phyloP scores from a whole-genome alignment of 2,888 invertebrate species.

The Neoaliturus tenellus region DNA sequence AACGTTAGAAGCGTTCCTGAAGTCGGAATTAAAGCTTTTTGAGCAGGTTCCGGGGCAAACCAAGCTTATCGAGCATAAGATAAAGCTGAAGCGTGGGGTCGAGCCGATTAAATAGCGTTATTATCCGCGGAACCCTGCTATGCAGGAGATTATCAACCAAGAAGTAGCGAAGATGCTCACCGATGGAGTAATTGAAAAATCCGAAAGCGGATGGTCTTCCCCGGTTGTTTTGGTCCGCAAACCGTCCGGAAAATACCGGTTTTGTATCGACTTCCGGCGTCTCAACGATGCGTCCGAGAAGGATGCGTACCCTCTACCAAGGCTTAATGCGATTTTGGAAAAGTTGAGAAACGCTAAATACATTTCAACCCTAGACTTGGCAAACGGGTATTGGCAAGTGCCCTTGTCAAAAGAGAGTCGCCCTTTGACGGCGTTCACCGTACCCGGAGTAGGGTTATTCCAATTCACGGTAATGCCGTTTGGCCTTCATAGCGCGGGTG shows the following conservation, averaged over 20 bases:
- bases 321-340: constrained; percentile 59
- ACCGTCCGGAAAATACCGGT: constrained; percentile 60
- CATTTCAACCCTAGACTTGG: constrained; percentile 61
- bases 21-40: not conserved
- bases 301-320: constrained; percentile 62
- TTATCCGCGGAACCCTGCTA: constrained; percentile 52
- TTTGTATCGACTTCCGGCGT: constrained; percentile 59
- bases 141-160: constrained; percentile 57
- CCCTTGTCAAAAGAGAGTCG: constrained; percentile 48
- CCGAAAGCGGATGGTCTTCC: too few relatives aligned
- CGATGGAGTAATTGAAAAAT: constrained; percentile 64
- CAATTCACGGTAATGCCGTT: constrained; percentile 66
- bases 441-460: constrained; percentile 59
- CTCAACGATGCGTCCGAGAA: constrained; percentile 60
- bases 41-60: not conserved
- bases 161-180: constrained; percentile 65
- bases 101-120: constrained; percentile 7
- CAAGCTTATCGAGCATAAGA: not conserved
- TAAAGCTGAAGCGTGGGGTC: not conserved
- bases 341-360: constrained; percentile 61
- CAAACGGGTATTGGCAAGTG: constrained; percentile 63
- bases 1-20: not conserved
- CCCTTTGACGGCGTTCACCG: constrained; percentile 64
- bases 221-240: too few relatives aligned
- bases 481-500: constrained; percentile 67